A percentile compares a stretch with the other conserved stretches of the same genome.
phyloP scores from a whole-genome alignment of 2,888 invertebrate genomes.

The Stenoptilia bipunctidactyla region DNA sequence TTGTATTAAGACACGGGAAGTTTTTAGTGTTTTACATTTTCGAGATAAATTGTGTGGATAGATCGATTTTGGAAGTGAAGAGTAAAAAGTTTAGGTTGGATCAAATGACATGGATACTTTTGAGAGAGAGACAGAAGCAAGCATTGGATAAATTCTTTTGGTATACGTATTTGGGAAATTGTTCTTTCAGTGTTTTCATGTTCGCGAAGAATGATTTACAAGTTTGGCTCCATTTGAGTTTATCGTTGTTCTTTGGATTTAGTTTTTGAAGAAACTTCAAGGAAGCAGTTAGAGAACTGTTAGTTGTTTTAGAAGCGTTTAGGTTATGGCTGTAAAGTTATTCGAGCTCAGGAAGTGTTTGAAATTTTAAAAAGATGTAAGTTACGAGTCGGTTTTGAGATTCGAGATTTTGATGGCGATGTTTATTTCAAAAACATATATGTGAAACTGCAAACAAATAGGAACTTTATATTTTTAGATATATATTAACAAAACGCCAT shows the following conservation, averaged over 20 bases:
- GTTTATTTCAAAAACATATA: too few relatives aligned
- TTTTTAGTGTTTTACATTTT: constrained; percentile 33
- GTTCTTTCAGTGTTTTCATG: neutral
- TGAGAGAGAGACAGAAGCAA: neutral
- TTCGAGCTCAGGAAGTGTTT: too few relatives aligned
- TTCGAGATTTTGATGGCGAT: too few relatives aligned
- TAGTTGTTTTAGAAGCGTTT: too few relatives aligned
- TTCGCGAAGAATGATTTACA: neutral
- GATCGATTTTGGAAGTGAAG: neutral
- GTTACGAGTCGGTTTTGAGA: constrained; percentile 12
- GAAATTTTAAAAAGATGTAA: constrained; percentile 2
- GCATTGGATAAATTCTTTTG: too few relatives aligned
- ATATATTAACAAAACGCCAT: too few relatives aligned
- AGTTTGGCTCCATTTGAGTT: neutral
- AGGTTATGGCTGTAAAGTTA: too few relatives aligned
- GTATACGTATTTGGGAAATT: too few relatives aligned
- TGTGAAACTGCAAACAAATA: too few relatives aligned
- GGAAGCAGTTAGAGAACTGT: too few relatives aligned
- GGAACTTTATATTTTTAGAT: too few relatives aligned
- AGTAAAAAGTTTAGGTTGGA: neutral
- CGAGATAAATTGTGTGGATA: constrained; percentile 29
- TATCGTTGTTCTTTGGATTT: neutral
- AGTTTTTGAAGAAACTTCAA: too few relatives aligned
- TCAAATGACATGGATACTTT: neutral
- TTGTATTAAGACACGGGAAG: constrained; percentile 22